Evolutionary conservation across 2,113 vertebrate species (phyloP).

Genomic region (Rhizomys pruinosus): DNA sequence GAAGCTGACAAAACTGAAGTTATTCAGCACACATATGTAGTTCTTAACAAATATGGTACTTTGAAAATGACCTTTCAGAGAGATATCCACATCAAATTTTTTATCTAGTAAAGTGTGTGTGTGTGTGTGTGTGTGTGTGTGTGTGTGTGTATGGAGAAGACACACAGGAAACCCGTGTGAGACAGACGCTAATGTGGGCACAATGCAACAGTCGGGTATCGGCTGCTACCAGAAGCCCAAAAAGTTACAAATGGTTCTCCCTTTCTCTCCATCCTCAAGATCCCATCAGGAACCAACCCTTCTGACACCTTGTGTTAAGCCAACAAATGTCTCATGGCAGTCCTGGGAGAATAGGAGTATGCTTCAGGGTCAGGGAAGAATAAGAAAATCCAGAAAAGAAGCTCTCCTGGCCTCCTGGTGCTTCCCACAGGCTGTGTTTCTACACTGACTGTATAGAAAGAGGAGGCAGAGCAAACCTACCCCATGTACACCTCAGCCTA

Average conservation of each 20-base stretch:
- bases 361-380: not conserved
- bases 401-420: no score
- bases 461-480: no score
- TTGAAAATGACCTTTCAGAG: not conserved
- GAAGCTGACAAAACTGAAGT: no score
- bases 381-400: not conserved
- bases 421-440: no score
- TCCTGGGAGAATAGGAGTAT: not conserved
- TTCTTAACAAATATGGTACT: not conserved
- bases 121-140: no score
- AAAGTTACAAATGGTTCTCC: accelerated
- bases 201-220: not conserved
- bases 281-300: not conserved
- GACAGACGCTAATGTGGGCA: not conserved
- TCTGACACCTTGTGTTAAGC: not conserved
- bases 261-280: no score
- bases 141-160: not conserved
- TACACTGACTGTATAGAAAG: no score
- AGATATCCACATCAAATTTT: not conserved
- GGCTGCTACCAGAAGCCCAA: not conserved
- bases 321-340: not conserved
- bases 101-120: no score
- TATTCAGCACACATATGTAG: no score
- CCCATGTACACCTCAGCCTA: no score
- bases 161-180: accelerated